Percentiles rank a stretch among this genome's conserved stretches.
phyloP scores from a whole-genome alignment of 2,797 vertebrate genomes.

The Oophaga sylvatica region DNA sequence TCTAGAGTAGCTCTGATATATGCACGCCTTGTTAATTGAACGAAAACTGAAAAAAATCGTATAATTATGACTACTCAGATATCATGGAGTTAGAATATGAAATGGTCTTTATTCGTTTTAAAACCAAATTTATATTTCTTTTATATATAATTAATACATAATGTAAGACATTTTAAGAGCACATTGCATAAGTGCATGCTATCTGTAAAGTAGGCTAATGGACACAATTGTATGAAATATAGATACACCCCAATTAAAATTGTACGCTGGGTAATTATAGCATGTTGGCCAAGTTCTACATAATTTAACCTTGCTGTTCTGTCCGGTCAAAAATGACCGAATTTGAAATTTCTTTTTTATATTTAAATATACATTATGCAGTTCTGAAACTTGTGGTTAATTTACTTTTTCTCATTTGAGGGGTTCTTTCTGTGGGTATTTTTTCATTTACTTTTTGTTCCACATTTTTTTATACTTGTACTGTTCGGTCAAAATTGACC shows the following conservation, averaged over 20 bases:
- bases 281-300: not conserved
- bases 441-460: no score
- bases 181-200: not conserved
- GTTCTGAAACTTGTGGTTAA: no score
- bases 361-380: no score
- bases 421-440: no score
- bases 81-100: not conserved
- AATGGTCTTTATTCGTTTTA: slow-evolving; percentile 3
- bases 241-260: slow-evolving; percentile 7
- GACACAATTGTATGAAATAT: slow-evolving; percentile 26
- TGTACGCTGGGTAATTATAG: slow-evolving; percentile 13
- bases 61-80: slow-evolving; percentile 19
- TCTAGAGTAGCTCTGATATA: not conserved
- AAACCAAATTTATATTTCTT: not conserved
- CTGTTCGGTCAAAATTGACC: no score
- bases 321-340: no score
- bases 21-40: not conserved
- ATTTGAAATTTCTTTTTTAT: no score
- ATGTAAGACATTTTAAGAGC: not conserved
- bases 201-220: slow-evolving; percentile 15
- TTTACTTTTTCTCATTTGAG: no score
- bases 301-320: no score
- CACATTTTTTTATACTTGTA: no score
- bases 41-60: not conserved
- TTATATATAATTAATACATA: slow-evolving; percentile 16